Conservation (phyloP, 2,888 invertebrate species). For the Phalangium opilio region DNA sequence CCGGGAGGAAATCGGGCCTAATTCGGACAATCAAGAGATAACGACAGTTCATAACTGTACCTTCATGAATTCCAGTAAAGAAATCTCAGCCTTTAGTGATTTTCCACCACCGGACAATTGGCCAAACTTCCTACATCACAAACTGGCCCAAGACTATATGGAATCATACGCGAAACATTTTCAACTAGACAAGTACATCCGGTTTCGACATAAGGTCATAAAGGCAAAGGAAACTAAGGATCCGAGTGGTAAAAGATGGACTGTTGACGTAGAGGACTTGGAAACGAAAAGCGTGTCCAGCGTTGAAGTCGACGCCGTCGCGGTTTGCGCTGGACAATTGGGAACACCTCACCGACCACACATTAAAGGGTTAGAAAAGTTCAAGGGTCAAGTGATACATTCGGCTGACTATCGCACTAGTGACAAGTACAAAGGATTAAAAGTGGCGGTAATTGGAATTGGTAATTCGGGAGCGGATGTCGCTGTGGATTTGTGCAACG, state of each 20-base stretch:
- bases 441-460: slow-evolving; percentile 34
- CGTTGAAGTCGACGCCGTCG: slow-evolving; percentile 29
- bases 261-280: too few relatives aligned
- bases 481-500: slow-evolving; percentile 3
- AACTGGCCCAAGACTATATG: slow-evolving; percentile 28
- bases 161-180: slow-evolving; percentile 27
- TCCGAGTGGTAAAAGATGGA: too few relatives aligned
- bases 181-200: slow-evolving; percentile 25
- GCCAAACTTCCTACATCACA: slow-evolving; percentile 31
- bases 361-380: slow-evolving; percentile 30
- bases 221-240: slow-evolving; percentile 4
- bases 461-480: slow-evolving; percentile 31
- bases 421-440: slow-evolving; percentile 18
- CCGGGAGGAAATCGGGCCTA: slow-evolving; percentile 21
- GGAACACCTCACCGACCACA: slow-evolving; percentile 29
- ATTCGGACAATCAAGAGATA: slow-evolving; percentile 20
- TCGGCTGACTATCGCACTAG: too few relatives aligned
- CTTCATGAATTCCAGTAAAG: slow-evolving; percentile 32
- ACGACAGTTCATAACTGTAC: slow-evolving; percentile 29
- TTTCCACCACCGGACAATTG: slow-evolving; percentile 29
- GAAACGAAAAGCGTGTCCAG: too few relatives aligned
- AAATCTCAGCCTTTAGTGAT: slow-evolving; percentile 30
- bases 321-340: slow-evolving; percentile 36
- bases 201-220: slow-evolving; percentile 25
- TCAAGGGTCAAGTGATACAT: slow-evolving; percentile 10